Evolutionary conservation across 2,113 vertebrate species (phyloP), one percentile per base, ranked within the genome.

Genomic region (Hucho hucho): DNA sequence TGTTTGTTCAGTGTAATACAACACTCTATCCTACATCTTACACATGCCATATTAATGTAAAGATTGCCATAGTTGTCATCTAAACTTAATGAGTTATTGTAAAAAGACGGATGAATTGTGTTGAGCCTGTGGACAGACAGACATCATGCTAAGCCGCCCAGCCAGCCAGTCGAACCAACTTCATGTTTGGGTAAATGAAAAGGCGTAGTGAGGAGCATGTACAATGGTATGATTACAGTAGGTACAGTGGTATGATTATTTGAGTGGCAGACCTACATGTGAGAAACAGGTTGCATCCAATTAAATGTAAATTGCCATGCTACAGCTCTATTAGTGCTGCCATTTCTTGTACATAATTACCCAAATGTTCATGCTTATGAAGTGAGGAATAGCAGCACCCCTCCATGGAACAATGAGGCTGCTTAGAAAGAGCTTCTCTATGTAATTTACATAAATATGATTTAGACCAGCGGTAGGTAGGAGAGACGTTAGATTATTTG

Each of bases 361-460:
- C 37, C 22, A 9, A 53, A 70, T 76, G 70, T 78, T 70, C 58
- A 78, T 78, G 79, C 64, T 77, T 64, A 79, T 37, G 59, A 79
- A 78, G 76, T 82, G 81, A 83, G 61, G 64, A 53, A 75, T 72
- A 58, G 70, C 75, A 68, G 14, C 32, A 65, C 49, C 49, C 16
- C 49, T 69, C 75, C 69, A 63, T 74, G 70, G 80, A 81, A 79
- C 77, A 83, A 82, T 81, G 73, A 72, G 74, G 37, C 72, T 28
- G 25, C 72, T 72, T 16, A 26, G 5, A 49, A 74, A 32, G 12
- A 75, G 72, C 61, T 66, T 71, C 72, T 77, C 66, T 20, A 22
- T 71, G 18, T 75, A 12, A 80, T 82, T 79, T 77, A 47, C 74
- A 77, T 84, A 85, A 86, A 82, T 75, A 79, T 46, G 69, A 75